phyloP scores from a whole-genome alignment of 2,113 vertebrate genomes.

The Corapipo altera region DNA sequence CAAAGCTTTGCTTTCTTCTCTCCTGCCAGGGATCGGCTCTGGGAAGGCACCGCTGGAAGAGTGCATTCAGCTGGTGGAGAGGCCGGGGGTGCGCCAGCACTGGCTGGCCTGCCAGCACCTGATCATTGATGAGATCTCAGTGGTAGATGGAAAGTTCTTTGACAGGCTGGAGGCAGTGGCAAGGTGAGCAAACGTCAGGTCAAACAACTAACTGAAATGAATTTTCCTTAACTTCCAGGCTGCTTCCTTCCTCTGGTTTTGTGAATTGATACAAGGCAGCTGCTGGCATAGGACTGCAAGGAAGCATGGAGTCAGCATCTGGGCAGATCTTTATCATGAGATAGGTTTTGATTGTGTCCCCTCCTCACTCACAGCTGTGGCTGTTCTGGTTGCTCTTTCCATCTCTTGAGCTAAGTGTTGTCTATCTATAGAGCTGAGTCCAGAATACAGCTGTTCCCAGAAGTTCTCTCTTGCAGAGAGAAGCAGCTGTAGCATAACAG shows the following conservation, averaged over 20 bases:
- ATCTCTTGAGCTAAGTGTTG: conserved; percentile 30
- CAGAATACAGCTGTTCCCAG: not conserved
- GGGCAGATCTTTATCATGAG: not conserved
- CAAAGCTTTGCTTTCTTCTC: not conserved
- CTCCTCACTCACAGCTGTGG: not conserved
- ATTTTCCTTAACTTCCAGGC: not conserved
- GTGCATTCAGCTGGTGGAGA: conserved; percentile 89
- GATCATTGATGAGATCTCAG: conserved; percentile 95
- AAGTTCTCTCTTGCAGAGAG: not conserved
- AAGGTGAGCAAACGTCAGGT: conserved; percentile 70
- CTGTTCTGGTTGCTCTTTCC: not conserved
- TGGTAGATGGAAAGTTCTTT: conserved; percentile 94
- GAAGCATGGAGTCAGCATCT: not conserved
- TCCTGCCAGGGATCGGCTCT: conserved; percentile 85
- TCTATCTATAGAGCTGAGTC: too few species aligned
- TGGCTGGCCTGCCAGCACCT: conserved; percentile 91
- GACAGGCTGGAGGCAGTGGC: conserved; percentile 93
- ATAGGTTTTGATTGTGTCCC: not conserved
- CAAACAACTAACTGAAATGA: not conserved
- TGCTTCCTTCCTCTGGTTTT: not conserved
- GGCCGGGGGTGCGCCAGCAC: conserved; percentile 85
- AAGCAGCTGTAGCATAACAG: not conserved
- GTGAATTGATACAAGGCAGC: not conserved
- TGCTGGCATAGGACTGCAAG: not conserved
- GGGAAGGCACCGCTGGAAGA: conserved; percentile 88